A percentile compares a stretch with the other conserved stretches of the same genome.
Evolutionary conservation across 2,888 invertebrate genomes (phyloP).

Genomic region (Chalcosyrphus nemorum): DNA sequence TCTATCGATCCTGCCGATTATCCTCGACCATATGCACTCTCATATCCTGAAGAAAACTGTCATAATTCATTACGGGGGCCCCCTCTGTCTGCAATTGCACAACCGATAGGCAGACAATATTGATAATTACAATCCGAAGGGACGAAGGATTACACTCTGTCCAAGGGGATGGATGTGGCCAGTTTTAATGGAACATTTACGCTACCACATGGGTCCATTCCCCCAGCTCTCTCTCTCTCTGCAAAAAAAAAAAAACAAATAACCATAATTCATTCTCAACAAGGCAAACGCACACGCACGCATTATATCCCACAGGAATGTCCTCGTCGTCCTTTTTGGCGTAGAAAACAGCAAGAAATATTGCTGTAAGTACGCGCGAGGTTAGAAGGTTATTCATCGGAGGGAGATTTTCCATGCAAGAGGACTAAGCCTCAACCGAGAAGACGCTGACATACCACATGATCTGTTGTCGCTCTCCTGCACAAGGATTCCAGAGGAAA

Average conservation of each 20-base stretch:
- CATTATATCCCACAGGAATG: constrained; percentile 64
- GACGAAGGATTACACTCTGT: constrained; percentile 61
- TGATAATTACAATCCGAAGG: constrained; percentile 69
- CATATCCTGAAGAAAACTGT: constrained; percentile 41
- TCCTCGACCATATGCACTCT: constrained; percentile 58
- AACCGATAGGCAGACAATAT: constrained; percentile 65
- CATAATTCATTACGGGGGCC: constrained; percentile 69
- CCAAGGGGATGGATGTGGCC: constrained; percentile 32
- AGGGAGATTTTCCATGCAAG: constrained; percentile 48
- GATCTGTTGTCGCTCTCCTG: constrained; percentile 50
- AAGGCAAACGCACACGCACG: background rate
- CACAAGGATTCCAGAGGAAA: constrained; percentile 27
- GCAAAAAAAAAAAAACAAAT: constrained; percentile 71
- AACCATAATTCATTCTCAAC: constrained; percentile 70
- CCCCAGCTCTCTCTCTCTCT: constrained; percentile 40
- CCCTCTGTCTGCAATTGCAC: constrained; percentile 31
- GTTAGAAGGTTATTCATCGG: constrained; percentile 46
- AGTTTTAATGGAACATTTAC: constrained; percentile 66
- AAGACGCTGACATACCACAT: constrained; percentile 66
- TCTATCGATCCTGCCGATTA: constrained; percentile 50
- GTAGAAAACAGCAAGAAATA: constrained; percentile 21
- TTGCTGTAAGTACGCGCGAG: constrained; percentile 15
- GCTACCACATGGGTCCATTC: constrained; percentile 65
- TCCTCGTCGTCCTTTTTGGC: constrained; percentile 46
- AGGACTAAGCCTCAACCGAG: constrained; percentile 48